Conservation (phyloP, 2,113 vertebrate species). For the Mesoclemmys tuberculata region DNA sequence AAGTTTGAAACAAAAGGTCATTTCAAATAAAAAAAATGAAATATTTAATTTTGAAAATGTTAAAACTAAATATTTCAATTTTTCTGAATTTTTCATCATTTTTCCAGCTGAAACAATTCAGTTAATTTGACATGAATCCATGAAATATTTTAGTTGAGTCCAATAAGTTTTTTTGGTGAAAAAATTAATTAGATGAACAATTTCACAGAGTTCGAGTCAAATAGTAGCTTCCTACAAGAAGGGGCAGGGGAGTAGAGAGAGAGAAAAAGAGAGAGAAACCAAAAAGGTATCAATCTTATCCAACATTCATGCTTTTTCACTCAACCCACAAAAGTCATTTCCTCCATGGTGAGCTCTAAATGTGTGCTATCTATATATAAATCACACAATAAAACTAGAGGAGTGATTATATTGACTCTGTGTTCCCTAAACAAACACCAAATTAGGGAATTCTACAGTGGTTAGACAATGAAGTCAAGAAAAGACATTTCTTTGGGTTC, state of each 20-base stretch:
- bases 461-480: constrained; percentile 31
- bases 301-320: not conserved
- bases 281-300: constrained; percentile 13
- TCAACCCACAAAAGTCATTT: constrained; percentile 2
- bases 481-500: constrained; percentile 32
- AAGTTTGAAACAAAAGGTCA: not conserved
- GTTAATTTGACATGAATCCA: not conserved
- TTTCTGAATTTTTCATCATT: not conserved
- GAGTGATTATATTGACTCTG: not conserved
- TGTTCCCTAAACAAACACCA: constrained; percentile 47
- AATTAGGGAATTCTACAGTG: constrained; percentile 20
- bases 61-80: not conserved
- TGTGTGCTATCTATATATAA: not conserved
- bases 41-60: not conserved
- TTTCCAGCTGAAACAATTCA: not conserved
- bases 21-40: not conserved
- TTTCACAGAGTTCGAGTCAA: not conserved
- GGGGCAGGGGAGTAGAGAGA: not conserved
- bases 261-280: not conserved
- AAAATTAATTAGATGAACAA: not conserved
- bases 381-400: constrained; percentile 52
- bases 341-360: not conserved
- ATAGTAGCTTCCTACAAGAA: not conserved
- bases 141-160: not conserved
- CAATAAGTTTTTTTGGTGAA: not conserved